Evolutionary conservation across 2,797 vertebrate species (phyloP), one percentile per base, ranked within the genome.

Genomic region (Poeciliopsis turneri): DNA sequence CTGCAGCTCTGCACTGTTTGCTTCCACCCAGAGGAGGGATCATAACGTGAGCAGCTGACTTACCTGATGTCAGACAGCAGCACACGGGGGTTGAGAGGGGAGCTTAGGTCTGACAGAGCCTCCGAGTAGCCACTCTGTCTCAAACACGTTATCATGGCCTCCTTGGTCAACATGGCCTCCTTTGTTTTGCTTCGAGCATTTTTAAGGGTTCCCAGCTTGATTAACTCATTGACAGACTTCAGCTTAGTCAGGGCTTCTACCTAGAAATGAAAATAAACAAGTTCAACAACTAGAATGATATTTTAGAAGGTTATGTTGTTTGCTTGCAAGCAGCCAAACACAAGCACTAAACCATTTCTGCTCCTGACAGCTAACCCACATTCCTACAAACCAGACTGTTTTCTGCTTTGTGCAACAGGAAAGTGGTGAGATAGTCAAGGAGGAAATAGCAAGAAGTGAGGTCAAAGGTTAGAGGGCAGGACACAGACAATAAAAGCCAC

Each of bases 231-330:
- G 88, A 99, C 96, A 10, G 98, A 97, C 92, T 98, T 99, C 89
- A 99, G 94, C 82, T 99, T 99, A 94, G 95, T 98, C 84, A 99
- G 95, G 20, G 98, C 98, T 91, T 99, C 98, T 90, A 99, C 97
- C 98, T 99, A 80, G 23, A 3, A 18, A 72, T 71, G 18, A 30
- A 78, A 73, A 1, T 0, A 11, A 33, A 1, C 4, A 41, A 6
- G 3, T 20, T 20, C 51, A 11, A 53, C 23, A 55, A 53, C 23
- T 66, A 47, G 68, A 16, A 61, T 49, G 69, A 28, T 7, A 55
- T 64, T 76, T 71, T 20, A 46, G 2, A 53, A 47, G 16, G 46
- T 5, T 47, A 13, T 46, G 4, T 16, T 0, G 13, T 18, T 72
- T n/a, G 39, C 20, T 39, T 77, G 30, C 71, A 11, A 70, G 4